Percentiles rank a stretch among this genome's conserved stretches.
These are phyloP conservation scores for Drosophila micromelanica DNA, from an alignment of 1,140 invertebrate genomes.

Conservation along the genomic window DNA sequence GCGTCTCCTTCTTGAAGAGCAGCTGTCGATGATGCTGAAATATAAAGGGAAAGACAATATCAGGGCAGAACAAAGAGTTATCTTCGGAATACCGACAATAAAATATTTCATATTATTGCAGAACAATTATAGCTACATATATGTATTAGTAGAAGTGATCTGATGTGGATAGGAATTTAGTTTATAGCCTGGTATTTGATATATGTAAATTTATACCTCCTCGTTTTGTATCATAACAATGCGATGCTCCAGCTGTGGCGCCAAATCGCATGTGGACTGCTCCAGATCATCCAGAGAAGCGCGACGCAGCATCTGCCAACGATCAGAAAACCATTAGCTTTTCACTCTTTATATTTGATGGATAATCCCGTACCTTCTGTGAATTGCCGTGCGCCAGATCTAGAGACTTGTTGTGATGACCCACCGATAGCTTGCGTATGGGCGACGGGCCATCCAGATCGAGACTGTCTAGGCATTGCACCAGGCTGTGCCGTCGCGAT, in stretches of 20 bases:
- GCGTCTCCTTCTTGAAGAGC: constrained; percentile 73
- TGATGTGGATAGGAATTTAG: too few species aligned
- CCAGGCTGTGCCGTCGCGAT: constrained; percentile 90
- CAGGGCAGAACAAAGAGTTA: neutral
- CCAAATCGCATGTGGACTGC: constrained; percentile 90
- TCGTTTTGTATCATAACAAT: constrained; percentile 90
- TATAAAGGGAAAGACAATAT: neutral
- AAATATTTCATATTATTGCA: neutral
- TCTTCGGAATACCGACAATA: too few species aligned
- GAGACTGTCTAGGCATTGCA: constrained; percentile 89
- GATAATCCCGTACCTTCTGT: constrained; percentile 60
- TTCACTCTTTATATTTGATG: neutral
- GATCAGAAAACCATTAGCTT: neutral
- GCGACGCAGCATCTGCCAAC: constrained; percentile 85
- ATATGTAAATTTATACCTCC: constrained; percentile 85
- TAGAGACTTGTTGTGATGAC: constrained; percentile 73
- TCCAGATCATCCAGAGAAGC: constrained; percentile 92
- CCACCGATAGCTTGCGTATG: constrained; percentile 85
- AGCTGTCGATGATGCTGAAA: constrained; percentile 75
- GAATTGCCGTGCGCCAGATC: constrained; percentile 71
- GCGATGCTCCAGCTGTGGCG: constrained; percentile 90
- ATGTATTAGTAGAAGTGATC: neutral
- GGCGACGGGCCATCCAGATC: constrained; percentile 89
- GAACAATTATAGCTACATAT: neutral
- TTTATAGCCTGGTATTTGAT: too few species aligned